phyloP scores from a whole-genome alignment of 1,140 invertebrate genomes.

The Neodiprion virginianus region DNA sequence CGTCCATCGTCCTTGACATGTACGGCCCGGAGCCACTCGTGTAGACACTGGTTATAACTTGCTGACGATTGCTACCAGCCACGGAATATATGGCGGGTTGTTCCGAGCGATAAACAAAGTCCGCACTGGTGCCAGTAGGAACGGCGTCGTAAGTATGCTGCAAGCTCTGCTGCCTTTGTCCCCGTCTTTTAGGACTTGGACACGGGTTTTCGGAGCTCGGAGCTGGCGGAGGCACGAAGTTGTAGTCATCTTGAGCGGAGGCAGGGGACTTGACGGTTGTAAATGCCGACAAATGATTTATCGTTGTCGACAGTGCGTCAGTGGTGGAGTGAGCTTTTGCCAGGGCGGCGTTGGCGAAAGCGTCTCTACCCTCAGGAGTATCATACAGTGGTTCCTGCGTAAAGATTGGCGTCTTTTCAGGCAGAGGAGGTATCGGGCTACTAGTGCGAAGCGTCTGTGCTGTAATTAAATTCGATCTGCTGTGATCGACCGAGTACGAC shows the following conservation, averaged over 20 bases:
- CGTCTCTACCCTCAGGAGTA: constrained; percentile 54
- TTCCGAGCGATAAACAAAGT: constrained; percentile 68
- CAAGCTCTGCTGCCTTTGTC: constrained; percentile 43
- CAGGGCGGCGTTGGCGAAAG: constrained; percentile 34
- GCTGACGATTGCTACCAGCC: constrained; percentile 72
- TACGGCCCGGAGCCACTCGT: constrained; percentile 69
- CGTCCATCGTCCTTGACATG: constrained; percentile 63
- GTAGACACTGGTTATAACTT: constrained; percentile 74
- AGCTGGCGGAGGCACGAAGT: constrained; percentile 45
- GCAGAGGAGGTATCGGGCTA: constrained; percentile 49
- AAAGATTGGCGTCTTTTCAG: constrained; percentile 38
- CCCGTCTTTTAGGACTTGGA: constrained; percentile 53
- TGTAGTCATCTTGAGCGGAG: constrained; percentile 48
- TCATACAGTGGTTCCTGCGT: constrained; percentile 57
- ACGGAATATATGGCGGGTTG: constrained; percentile 78
- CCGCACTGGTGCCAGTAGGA: constrained; percentile 42
- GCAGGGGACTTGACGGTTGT: constrained; percentile 44
- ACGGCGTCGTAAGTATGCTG: constrained; percentile 42
- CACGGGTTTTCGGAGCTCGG: constrained; percentile 35
- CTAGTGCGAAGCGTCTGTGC: constrained; percentile 40
- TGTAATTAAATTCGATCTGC: constrained; percentile 39
- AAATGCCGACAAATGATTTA: constrained; percentile 47
- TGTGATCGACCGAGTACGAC: constrained; percentile 51
- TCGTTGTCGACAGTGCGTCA: constrained; percentile 24
- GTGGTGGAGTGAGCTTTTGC: constrained; percentile 21